Base-by-base conservation (phyloP, 2,113 vertebrate genomes). In the Phainopepla nitens region DNA sequence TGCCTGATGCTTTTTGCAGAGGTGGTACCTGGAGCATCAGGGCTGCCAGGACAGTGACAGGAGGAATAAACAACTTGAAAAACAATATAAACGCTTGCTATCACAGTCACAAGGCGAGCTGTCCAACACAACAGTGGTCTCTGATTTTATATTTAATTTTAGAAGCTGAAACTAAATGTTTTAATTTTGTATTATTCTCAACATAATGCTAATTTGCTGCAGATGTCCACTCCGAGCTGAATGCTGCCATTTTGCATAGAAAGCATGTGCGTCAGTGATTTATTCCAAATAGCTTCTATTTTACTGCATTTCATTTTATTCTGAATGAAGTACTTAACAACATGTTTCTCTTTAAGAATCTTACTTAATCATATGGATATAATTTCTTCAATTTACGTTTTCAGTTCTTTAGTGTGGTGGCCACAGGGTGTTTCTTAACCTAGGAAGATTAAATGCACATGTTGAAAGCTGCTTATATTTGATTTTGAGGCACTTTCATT, bases 361-460 rank as follows among this genome's bases (percentile, higher is more conserved):
- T 98, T 94, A 96, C 98, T 98, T 97, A 98, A 98, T 98, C 98
- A 97, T 98, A 98, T 98, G 98, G 98, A 98, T 98, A 98, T 98
- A 96, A 98, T 98, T 98, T 98, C 98, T 98, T 98, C 98, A 98
- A 92, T 98, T 98, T 98, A 98, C 89, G 90, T 97, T 98, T 98
- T 98, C 96, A 95, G 96, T 98, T 98, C 98, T 98, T 98, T 98
- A 93, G 95, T 98, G 98, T 97, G 98, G 98, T 98, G 98, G 98
- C 98, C 98, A 98, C 95, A 85, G 98, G 98, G 97, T 98, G 96
- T 98, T 98, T 98, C 97, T 98, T 96, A 96, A 99, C 97, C 96
- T 97, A 96, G 95, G 89, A 95, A 98, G 98, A 98, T 98, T 98
- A 98, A 98, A 98, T 91, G 97, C 98, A 98, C 94, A 98, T 97